These are phyloP conservation scores for Sepioteuthis lessoniana DNA, from an alignment of 2,888 invertebrate species.

Conservation along the genomic window DNA sequence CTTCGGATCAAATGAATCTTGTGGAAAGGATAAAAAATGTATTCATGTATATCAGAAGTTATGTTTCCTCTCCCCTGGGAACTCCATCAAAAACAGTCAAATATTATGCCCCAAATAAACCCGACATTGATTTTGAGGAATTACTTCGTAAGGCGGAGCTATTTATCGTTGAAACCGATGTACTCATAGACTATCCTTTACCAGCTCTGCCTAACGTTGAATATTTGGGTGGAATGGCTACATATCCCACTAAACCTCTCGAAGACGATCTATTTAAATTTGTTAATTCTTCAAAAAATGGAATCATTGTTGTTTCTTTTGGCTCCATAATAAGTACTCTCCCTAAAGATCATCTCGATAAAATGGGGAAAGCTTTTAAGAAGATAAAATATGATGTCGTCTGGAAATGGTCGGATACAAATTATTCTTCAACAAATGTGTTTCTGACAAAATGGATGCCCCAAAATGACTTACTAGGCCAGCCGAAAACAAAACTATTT, in stretches of 20 bases:
- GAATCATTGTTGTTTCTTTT: constrained; percentile 54
- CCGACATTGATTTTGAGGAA: constrained; percentile 42
- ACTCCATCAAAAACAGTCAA: constrained; percentile 19
- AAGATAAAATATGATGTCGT: constrained; percentile 42
- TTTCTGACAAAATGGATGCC: constrained; percentile 53
- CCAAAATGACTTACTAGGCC: constrained; percentile 53
- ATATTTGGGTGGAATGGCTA: constrained; percentile 53
- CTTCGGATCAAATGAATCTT: background rate
- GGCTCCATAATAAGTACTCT: constrained; percentile 51
- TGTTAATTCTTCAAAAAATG: constrained; percentile 51
- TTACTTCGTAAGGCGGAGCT: constrained; percentile 52
- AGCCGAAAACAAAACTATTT: constrained; percentile 53
- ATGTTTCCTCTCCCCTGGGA: background rate
- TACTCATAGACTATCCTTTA: constrained; percentile 51
- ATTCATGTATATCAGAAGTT: background rate
- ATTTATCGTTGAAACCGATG: constrained; percentile 51
- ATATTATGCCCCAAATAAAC: constrained; percentile 50
- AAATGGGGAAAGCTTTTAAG: constrained; percentile 52
- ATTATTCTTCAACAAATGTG: constrained; percentile 43
- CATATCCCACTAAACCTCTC: constrained; percentile 51
- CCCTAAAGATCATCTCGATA: constrained; percentile 51
- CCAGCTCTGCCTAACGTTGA: constrained; percentile 53
- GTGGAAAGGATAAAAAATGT: background rate
- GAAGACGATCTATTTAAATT: constrained; percentile 50
- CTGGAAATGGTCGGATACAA: constrained; percentile 39